Base-by-base conservation (phyloP, 2,888 invertebrate genomes). In the Syritta pipiens region DNA sequence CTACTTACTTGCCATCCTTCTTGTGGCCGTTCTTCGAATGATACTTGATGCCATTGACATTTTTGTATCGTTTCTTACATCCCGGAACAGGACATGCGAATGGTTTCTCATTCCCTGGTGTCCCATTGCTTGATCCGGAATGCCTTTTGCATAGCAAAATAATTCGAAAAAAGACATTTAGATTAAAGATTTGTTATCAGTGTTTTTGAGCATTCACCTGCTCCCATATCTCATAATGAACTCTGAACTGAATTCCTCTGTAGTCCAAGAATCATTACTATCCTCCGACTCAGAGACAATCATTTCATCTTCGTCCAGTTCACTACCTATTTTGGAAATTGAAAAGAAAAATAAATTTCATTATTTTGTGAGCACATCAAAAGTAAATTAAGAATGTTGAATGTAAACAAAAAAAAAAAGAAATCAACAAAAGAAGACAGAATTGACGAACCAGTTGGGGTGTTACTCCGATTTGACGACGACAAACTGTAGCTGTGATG, bases 1-100 rank as follows among this genome's bases (percentile, higher is more conserved):
- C n/a, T 82, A 92, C 93, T 91, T 87, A 94, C 94, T 93, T 94
- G 88, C 93, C 93, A 84, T 95, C 94, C 87, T 94, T 94, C 89
- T 95, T 94, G 88, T 96, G 96, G 5, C 95, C 95, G 87, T 95
- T 95, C 88, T 95, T 94, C 40, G 94, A 94, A 89, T 96, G 96
- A 88, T 96, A 96, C 86, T 95, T 96, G 85, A 96, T 95, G 65
- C 96, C 96, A 88, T 96, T 96, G 67, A 95, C 93, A 87, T 96
- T 96, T 88, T 96, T 96, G 89, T 96, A 96, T 37, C 94, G 91
- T 86, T 96, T 96, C 88, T 94, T 94, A 89, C 96, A 96, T 46
- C 95, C 95, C 51, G 95, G 95, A 72, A 96, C 94, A 1, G 95
- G 95, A 87, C 96, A 96, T 4, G 93, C 94, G 89, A 94, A 95